A percentile compares a stretch with the other conserved stretches of the same genome.
phyloP scores from a whole-genome alignment of 2,888 invertebrate species.

The Ctenicera cuprea region DNA sequence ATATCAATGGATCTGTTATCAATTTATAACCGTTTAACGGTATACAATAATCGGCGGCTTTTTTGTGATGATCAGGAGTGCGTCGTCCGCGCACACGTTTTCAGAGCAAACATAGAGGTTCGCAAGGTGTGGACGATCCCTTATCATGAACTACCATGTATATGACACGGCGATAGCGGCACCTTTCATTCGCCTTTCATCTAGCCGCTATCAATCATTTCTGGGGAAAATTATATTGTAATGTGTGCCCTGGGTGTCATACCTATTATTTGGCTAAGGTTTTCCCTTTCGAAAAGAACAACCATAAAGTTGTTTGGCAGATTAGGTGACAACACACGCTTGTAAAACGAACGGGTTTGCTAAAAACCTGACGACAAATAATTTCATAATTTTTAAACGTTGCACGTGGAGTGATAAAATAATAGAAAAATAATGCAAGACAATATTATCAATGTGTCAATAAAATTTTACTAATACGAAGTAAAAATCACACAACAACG shows the following conservation, averaged over 20 bases:
- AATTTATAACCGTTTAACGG: constrained; percentile 47
- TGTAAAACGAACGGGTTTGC: not conserved
- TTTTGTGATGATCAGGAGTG: constrained; percentile 26
- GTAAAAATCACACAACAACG: not conserved
- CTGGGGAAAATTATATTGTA: constrained; percentile 42
- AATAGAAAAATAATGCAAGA: not conserved
- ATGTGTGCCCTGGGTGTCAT: constrained; percentile 36
- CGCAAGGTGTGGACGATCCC: constrained; percentile 49
- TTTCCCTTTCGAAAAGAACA: constrained; percentile 23
- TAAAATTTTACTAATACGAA: not conserved
- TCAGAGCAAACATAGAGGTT: constrained; percentile 44
- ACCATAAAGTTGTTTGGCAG: constrained; percentile 8
- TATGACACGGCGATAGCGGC: constrained; percentile 64
- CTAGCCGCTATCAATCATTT: constrained; percentile 49
- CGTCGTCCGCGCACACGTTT: constrained; percentile 44
- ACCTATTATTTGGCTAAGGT: constrained; percentile 36
- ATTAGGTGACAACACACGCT: constrained; percentile 1
- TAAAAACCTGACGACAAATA: not conserved
- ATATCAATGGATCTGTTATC: constrained; percentile 10
- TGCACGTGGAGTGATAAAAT: constrained; percentile 4
- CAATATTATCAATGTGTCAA: constrained; percentile 1
- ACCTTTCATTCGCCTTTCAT: constrained; percentile 71
- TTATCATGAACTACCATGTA: constrained; percentile 50
- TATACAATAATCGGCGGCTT: constrained; percentile 38
- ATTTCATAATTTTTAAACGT: too few species aligned